Base-by-base conservation (phyloP, 2,797 vertebrate genomes). In the Phrynocephalus guinanensis region DNA sequence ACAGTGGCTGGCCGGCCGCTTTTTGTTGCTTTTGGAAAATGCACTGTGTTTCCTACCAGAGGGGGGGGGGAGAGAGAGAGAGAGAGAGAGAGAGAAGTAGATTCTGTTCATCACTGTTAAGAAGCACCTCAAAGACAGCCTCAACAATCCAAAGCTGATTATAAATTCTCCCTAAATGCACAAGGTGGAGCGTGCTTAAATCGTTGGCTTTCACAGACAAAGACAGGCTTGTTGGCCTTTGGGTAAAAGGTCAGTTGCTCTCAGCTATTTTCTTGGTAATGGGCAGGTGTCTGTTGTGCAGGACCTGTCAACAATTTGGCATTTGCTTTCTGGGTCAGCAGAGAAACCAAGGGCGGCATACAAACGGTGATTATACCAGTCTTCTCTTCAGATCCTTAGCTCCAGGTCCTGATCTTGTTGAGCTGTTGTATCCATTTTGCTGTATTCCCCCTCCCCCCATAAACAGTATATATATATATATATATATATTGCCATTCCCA, bases 301-400 rank as follows among this genome's bases (percentile, higher is more conserved):
- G 28, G 38, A 79, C 22, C 56, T 73, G 48, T 68, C 60, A 63
- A 80, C 16, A 75, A 11, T 75, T 50, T 81, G 70, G 78, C 71
- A 68, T 76, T 82, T 68, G 50, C 56, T 67, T 84, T 84, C 56
- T 28, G 3, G 60, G 68, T 80, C 77, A 80, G 24, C 26, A 83
- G 72, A 28, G 67, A 80, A 30, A 66, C 67, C 44, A 81, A 75
- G 56, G 30, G 10, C 52, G 66, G 79, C 85, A 79, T 52, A 67
- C 44, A 67, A 60, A 67, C 26, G 82, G 10, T 76, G 60, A 18
- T 15, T 82, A 50, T 50, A 73, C 26, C 20, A 6, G 50, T 52
- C 71, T 15, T 63, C 44, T 44, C 1, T 80, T 11, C 52, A 50
- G 33, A 15, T 80, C 78, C 24, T 11, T 18, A 44, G 60, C 24